Evolutionary conservation across 2,797 vertebrate species (phyloP).

Genomic region (Caiman crocodilus): DNA sequence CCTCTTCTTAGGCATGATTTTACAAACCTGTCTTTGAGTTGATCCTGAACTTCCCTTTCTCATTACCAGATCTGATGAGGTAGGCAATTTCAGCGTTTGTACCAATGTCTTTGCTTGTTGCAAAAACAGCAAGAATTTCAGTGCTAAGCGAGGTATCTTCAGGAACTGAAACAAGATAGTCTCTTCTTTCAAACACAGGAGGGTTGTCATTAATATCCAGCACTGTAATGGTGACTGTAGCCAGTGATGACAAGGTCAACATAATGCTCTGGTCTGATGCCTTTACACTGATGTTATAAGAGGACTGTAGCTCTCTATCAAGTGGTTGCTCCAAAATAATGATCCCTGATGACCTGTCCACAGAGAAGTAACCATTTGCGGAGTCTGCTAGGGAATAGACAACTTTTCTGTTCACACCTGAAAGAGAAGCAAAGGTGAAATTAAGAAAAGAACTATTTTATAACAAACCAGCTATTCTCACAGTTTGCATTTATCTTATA

Average conservation of each 20-base stretch:
- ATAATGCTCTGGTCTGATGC: slow-evolving; percentile 90
- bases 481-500: neutral
- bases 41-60: slow-evolving; percentile 93
- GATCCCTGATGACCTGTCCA: slow-evolving; percentile 91
- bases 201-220: slow-evolving; percentile 98
- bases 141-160: slow-evolving; percentile 90
- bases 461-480: neutral
- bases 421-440: slow-evolving; percentile 19
- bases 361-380: slow-evolving; percentile 90
- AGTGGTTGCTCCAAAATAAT: slow-evolving; percentile 90
- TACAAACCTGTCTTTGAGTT: slow-evolving; percentile 90
- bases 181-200: slow-evolving; percentile 94
- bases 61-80: slow-evolving; percentile 94
- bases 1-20: neutral
- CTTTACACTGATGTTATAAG: slow-evolving; percentile 89
- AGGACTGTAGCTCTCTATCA: slow-evolving; percentile 91
- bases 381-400: slow-evolving; percentile 90
- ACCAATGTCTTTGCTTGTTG: slow-evolving; percentile 96
- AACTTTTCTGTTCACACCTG: slow-evolving; percentile 91
- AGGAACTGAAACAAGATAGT: slow-evolving; percentile 91
- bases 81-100: slow-evolving; percentile 97
- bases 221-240: slow-evolving; percentile 92
- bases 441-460: neutral
- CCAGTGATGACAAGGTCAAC: slow-evolving; percentile 85
- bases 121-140: slow-evolving; percentile 90